phyloP scores from a whole-genome alignment of 2,797 vertebrate genomes.

The Bradypodion ventrale region DNA sequence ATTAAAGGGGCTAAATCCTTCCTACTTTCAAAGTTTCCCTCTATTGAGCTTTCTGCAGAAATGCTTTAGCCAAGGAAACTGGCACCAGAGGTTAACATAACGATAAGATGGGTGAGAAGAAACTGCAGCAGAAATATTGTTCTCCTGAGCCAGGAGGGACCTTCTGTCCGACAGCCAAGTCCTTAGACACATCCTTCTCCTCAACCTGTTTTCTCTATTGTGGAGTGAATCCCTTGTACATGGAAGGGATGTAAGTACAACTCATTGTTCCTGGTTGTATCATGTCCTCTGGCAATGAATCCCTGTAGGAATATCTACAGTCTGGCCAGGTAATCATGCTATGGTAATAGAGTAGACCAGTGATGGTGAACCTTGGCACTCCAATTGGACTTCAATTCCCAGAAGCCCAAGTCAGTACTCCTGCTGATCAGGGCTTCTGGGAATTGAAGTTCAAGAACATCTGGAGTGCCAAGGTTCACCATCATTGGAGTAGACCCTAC shows the following conservation, averaged over 20 bases:
- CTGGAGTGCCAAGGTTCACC: no score
- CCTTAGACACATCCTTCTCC: background rate
- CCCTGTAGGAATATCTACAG: no score
- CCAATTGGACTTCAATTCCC: no score
- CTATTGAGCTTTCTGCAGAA: background rate
- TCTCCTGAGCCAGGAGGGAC: background rate
- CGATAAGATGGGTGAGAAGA: conserved; percentile 25
- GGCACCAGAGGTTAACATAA: conserved; percentile 4
- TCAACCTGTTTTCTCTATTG: background rate
- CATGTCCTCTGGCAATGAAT: background rate
- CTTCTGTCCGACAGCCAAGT: background rate
- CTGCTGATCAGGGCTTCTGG: no score
- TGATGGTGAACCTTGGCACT: no score
- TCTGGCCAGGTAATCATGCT: no score
- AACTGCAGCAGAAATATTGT: conserved; percentile 24
- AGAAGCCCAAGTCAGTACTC: no score
- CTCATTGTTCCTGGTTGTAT: accelerated
- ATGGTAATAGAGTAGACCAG: no score
- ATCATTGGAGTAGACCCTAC: no score
- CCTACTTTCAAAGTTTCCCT: conserved; percentile 7
- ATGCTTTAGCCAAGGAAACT: background rate
- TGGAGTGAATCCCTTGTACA: background rate
- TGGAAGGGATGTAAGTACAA: background rate
- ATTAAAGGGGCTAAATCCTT: conserved; percentile 23
- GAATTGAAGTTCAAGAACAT: no score